Conservation (phyloP, 1,140 invertebrate genomes). For the Caerostris extrusa region DNA sequence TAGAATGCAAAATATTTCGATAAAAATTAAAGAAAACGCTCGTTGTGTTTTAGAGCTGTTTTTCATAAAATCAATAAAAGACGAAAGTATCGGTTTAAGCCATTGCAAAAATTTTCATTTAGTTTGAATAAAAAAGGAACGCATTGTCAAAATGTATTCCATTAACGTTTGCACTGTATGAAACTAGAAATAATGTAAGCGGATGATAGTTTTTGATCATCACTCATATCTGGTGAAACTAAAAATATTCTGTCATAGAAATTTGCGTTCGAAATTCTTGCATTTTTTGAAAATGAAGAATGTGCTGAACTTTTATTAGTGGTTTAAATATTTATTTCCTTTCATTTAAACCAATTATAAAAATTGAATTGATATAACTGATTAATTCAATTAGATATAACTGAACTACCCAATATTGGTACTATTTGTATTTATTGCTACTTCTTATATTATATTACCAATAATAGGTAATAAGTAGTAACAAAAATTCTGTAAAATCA, state of each 20-base stretch:
- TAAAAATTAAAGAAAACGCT: constrained; percentile 4
- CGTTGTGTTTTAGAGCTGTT: background rate
- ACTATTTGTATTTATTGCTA: too few species aligned
- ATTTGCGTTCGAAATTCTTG: background rate
- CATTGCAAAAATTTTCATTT: background rate
- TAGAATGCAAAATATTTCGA: background rate
- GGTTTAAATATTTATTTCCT: too few species aligned
- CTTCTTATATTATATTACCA: too few species aligned
- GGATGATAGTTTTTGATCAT: background rate
- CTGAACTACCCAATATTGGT: too few species aligned
- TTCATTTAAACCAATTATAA: too few species aligned
- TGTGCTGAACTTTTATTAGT: too few species aligned
- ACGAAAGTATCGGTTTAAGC: background rate
- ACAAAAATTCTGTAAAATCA: too few species aligned
- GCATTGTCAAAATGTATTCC: background rate
- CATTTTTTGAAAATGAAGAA: too few species aligned
- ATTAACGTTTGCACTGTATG: background rate
- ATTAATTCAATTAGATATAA: too few species aligned
- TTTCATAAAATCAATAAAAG: constrained; percentile 4
- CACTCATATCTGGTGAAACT: background rate
- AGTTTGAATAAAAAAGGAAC: background rate
- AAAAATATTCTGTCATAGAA: background rate
- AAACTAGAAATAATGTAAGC: background rate
- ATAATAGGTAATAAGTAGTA: too few species aligned
- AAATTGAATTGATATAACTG: too few species aligned